phyloP scores from a whole-genome alignment of 2,888 invertebrate genomes.

The Imbricaverruca yamaguchii region DNA sequence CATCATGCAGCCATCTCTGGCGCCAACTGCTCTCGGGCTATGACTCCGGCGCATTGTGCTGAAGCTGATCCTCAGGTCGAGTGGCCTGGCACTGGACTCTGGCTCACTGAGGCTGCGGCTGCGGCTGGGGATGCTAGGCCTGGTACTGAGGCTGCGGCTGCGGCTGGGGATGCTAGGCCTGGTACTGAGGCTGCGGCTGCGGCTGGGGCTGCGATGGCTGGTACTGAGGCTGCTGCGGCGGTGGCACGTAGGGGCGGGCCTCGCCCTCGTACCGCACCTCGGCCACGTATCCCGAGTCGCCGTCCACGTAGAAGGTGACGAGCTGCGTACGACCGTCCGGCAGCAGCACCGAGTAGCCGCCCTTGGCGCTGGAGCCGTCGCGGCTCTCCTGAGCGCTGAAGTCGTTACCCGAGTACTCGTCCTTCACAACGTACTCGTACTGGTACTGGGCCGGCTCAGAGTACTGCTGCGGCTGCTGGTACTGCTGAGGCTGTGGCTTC shows the following conservation, averaged over 20 bases:
- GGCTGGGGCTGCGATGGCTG: neutral
- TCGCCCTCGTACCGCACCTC: conserved; percentile 27
- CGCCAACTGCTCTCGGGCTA: neutral
- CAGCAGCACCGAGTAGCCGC: conserved; percentile 27
- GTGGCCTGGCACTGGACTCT: neutral
- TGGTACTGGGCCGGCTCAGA: conserved; percentile 26
- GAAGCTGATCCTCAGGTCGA: neutral
- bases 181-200: neutral
- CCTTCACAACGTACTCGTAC: conserved; percentile 28
- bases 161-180: neutral
- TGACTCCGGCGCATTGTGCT: neutral
- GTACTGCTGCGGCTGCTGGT: conserved; percentile 16
- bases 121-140: neutral
- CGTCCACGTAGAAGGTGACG: conserved; percentile 27
- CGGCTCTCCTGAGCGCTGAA: conserved; percentile 28
- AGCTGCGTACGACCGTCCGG: conserved; percentile 29
- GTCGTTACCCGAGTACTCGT: conserved; percentile 27
- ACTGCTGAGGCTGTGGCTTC: conserved; percentile 11
- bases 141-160: neutral
- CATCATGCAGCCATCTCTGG: no score
- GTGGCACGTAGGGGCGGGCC: neutral
- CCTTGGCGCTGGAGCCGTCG: conserved; percentile 27
- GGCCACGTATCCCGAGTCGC: conserved; percentile 28
- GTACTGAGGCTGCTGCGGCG: neutral
- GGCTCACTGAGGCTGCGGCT: neutral